A percentile compares a stretch with the other conserved stretches of the same genome.
phyloP scores from a whole-genome alignment of 1,140 invertebrate species.

The Popillia japonica region DNA sequence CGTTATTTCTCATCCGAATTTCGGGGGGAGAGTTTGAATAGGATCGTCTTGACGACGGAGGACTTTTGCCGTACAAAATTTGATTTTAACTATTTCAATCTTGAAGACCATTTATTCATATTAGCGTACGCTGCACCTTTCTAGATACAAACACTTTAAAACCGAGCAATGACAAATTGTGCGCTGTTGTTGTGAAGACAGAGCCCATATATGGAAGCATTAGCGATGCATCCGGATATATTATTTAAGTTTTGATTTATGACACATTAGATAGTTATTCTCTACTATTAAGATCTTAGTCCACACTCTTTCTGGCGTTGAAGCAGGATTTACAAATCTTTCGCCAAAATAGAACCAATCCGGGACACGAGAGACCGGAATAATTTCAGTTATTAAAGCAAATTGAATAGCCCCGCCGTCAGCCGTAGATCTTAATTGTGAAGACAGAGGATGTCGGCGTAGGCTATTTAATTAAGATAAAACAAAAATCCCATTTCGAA shows the following conservation, averaged over 20 bases:
- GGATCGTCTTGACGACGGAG: neutral
- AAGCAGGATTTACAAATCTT: no score
- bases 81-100: constrained; percentile 21
- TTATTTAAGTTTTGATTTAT: no score
- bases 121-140: neutral
- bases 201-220: neutral
- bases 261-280: no score
- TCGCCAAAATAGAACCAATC: no score
- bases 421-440: neutral
- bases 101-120: neutral
- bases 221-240: neutral
- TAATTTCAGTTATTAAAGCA: neutral
- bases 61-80: constrained; percentile 20
- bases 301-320: no score
- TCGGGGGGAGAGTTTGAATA: neutral
- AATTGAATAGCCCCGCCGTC: neutral
- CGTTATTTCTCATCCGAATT: neutral
- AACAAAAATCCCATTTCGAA: constrained; percentile 51
- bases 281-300: no score
- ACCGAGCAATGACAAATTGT: constrained; percentile 33
- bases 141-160: constrained; percentile 37
- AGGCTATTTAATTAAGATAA: constrained; percentile 53
- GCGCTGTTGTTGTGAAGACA: constrained; percentile 12
- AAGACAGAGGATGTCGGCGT: neutral
- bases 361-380: no score